Evolutionary conservation across 2,797 vertebrate genomes (phyloP).

Genomic region (Molossus molossus): DNA sequence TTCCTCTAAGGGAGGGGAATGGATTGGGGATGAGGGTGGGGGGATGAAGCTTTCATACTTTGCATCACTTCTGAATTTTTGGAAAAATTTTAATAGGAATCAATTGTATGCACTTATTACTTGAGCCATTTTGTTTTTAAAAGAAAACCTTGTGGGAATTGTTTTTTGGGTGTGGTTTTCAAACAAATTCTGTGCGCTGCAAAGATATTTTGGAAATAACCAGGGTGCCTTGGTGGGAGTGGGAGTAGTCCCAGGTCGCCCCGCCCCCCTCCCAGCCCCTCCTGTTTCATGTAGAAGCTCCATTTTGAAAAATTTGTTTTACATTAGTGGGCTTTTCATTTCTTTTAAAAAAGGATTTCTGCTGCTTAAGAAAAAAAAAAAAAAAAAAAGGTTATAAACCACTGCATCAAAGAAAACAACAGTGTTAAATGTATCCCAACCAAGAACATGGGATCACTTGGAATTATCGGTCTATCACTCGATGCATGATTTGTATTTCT

Average conservation of each 20-base stretch:
- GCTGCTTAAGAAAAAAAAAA: neutral
- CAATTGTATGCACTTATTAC: neutral
- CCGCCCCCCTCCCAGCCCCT: neutral
- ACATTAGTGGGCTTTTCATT: neutral
- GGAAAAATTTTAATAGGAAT: neutral
- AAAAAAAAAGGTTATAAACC: neutral
- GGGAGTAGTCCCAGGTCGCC: neutral
- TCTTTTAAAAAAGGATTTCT: neutral
- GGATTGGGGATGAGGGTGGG: neutral
- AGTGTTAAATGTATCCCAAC: neutral
- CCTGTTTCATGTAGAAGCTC: constrained; percentile 1
- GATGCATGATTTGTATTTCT: neutral
- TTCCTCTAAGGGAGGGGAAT: neutral
- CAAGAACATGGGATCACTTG: neutral
- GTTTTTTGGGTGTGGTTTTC: constrained; percentile 21
- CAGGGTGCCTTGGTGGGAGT: neutral
- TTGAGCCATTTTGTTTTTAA: constrained; percentile 5
- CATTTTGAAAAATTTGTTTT: neutral
- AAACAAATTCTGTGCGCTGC: constrained; percentile 1
- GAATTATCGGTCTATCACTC: neutral
- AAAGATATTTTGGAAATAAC: constrained; percentile 23
- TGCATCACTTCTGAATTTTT: neutral
- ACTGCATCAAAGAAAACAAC: neutral
- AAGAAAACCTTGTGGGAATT: neutral
- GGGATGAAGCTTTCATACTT: neutral